phyloP scores from a whole-genome alignment of 2,113 vertebrate genomes.

The Verasper variegatus region DNA sequence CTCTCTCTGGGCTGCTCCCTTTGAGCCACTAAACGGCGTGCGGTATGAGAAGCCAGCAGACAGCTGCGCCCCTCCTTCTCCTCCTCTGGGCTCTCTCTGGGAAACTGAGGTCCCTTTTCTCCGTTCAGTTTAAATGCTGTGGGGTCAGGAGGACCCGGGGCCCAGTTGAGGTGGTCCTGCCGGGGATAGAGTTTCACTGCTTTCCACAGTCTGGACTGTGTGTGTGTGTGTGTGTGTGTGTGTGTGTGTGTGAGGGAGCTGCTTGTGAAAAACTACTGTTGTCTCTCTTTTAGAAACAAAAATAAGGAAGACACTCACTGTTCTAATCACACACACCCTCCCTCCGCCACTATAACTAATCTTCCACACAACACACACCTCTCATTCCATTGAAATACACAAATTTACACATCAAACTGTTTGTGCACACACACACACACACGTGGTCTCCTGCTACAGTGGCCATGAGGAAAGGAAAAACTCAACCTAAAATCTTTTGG shows the following conservation, averaged over 20 bases:
- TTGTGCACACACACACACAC: too few relatives aligned
- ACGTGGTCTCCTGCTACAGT: neutral
- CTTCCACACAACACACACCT: neutral
- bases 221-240: too few relatives aligned
- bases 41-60: constrained; percentile 73
- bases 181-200: constrained; percentile 76
- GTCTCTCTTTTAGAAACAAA: constrained; percentile 34
- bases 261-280: constrained; percentile 34
- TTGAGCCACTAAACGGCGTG: constrained; percentile 76
- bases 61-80: constrained; percentile 69
- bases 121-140: constrained; percentile 61
- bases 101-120: constrained; percentile 69
- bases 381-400: neutral
- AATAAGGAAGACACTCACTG: constrained; percentile 10
- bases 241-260: constrained; percentile 1
- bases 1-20: constrained; percentile 68
- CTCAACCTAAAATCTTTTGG: neutral
- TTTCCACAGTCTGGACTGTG: constrained; percentile 64
- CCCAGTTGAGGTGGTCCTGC: constrained; percentile 67
- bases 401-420: too few relatives aligned
- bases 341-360: neutral
- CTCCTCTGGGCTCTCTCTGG: constrained; percentile 56
- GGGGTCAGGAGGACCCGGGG: constrained; percentile 75
- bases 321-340: neutral
- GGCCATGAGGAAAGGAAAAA: neutral